Percentiles rank a stretch among this genome's conserved stretches.
Evolutionary conservation across 2,888 invertebrate genomes (phyloP).

Genomic region (Lottia scabra): DNA sequence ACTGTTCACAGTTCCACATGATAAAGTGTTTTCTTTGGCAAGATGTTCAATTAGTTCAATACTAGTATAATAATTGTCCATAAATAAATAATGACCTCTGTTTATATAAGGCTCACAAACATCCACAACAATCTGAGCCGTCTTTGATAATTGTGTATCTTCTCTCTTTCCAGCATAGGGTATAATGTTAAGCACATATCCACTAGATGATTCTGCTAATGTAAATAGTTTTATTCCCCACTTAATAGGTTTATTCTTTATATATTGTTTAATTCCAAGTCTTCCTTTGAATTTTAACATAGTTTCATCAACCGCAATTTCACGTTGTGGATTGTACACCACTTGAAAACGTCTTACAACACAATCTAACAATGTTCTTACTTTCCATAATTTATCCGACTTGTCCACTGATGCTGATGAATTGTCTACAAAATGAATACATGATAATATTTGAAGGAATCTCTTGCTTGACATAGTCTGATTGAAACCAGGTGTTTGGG

Average conservation of each 20-base stretch:
- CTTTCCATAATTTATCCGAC: neutral
- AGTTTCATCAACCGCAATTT: slow-evolving; percentile 1
- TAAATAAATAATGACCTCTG: neutral
- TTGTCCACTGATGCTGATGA: neutral
- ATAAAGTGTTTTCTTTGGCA: neutral
- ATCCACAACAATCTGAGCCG: neutral
- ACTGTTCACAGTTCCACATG: neutral
- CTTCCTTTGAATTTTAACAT: neutral
- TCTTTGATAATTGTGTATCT: neutral
- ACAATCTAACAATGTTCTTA: neutral
- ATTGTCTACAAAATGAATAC: neutral
- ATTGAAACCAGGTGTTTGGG: neutral
- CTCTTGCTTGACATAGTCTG: neutral
- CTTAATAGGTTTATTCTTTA: neutral
- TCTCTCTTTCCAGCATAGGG: neutral
- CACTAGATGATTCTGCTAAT: neutral
- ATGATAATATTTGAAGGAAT: neutral
- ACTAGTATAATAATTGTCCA: neutral
- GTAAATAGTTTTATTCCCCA: slow-evolving; percentile 4
- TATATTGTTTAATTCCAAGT: neutral
- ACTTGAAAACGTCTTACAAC: neutral
- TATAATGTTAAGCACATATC: neutral
- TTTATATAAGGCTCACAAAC: neutral
- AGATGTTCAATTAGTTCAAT: neutral
- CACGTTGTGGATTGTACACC: neutral